Evolutionary conservation across 2,888 invertebrate species (phyloP), one percentile per base, ranked within the genome.

Genomic region (Tetragnatha montana): DNA sequence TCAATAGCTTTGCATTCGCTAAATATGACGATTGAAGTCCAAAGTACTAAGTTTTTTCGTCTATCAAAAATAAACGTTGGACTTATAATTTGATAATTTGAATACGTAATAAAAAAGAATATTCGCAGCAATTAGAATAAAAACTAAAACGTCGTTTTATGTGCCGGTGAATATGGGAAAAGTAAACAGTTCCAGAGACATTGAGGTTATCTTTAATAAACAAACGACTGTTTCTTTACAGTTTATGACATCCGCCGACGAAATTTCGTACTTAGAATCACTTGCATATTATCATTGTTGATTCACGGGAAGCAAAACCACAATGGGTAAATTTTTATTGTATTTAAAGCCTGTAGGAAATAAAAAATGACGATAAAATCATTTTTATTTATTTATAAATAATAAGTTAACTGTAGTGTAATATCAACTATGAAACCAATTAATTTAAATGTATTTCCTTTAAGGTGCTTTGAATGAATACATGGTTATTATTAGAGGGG

Each of bases 11-110:
- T 60, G 6, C 60, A 7, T 60, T 17, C 12, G 60, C 12, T 60
- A 10, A 4, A 3, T 17, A 10, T 60, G 60, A 60, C 17, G 60
- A 60, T 17, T 8, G 12, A 60, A 60, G 60, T 60, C 60, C 35
- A 17, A 47, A 47, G 74, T 74, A 47, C 17, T 35, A 74, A 74
- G 35, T n/a, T 71, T 69, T 81, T 47, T 71, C 50, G 49, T 60
- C 60, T 7, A 10, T 60, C 60, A 60, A 35, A 4, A 35, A 60
- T 60, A 60, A 60, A 60, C 60, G 17, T 60, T 60, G 60, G 14
- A 60, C 60, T 60, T 6, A 17, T 60, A 12, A 60, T 60, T 60
- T 60, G 60, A 60, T 60, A 60, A 60, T 60, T 60, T 60, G 35
- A 35, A 35, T 35, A 60, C 60, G 60, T 17, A 60, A 60, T 60